Base-by-base conservation (phyloP, 2,113 vertebrate species). In the Parus major region DNA sequence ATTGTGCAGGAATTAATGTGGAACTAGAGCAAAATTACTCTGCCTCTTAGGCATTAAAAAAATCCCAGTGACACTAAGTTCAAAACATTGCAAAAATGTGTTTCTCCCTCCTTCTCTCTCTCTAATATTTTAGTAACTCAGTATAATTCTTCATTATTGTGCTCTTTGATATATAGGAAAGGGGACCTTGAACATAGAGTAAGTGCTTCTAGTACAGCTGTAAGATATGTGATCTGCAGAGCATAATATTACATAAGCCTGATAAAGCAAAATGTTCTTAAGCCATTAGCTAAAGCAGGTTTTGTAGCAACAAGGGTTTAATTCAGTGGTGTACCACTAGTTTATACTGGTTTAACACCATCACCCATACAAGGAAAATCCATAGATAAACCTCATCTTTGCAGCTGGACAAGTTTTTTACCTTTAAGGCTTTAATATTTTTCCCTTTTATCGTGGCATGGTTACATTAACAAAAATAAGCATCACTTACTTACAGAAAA, bases 1-100 rank as follows among this genome's bases (percentile, higher is more conserved):
- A 95, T 94, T 97, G 93, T 91, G 77, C 77, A 78, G 78, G 77
- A 96, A 96, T 97, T 97, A 97, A 97, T 95, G 96, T 93, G 93
- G 87, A 96, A 81, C 83, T 81, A 69, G 96, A 95, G 92, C 87
- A 97, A 97, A 96, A 95, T 96, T 95, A 95, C 53, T 95, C 73
- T 95, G 82, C 85, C 80, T 93, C 56, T 93, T 95, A 88, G 70
- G 82, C 90, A 95, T 94, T 92, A 82, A 90, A 94, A 81, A 96
- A 90, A 76, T 96, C 87, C 94, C 92, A 86, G 82, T 92, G 94
- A 89, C 90, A 92, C 36, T 71, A 87, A 27, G 91, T 94, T 96
- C 93, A 90, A 97, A 96, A 95, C 50, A 92, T 83, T 87, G 36
- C 49, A 85, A 93, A 96, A 97, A 91, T 88, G 76, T 94, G 57